Base-by-base conservation (phyloP, 2,113 vertebrate species). In the Ranitomeya variabilis region DNA sequence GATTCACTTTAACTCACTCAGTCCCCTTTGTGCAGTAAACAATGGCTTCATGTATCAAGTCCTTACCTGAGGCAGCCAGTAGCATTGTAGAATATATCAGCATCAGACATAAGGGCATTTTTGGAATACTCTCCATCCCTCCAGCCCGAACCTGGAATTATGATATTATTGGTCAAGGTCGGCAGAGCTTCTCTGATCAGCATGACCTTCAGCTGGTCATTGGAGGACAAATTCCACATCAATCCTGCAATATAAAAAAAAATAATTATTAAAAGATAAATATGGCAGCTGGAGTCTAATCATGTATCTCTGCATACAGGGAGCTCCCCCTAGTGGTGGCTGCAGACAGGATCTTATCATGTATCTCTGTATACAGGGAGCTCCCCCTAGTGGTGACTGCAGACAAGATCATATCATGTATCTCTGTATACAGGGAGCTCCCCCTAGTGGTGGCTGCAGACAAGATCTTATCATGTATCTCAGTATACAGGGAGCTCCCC, bases 191-290 rank as follows among this genome's bases (percentile, higher is more conserved):
- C 93, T 78, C 89, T 92, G 80, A 95, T 90, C 81, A 99, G 91
- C 52, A 92, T 69, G 69, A 96, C 92, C 92, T 99, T 99, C 92
- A 99, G 93, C 71, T 95, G 92, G 91, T 99, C 97, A n/a, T 96
- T 97, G 84, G 98, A 98, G 3, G 98, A 99, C 89, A 99, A 94
- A 92, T 99, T 99, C 98, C 98, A 99, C 90, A 99, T 86, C 90
- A 99, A 93, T 86, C 98, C 98, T 99, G 88, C 7, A 90, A 89
- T 13, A 90, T 1, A 16, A 85, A 59, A 74, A 10, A 4, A 37
- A 14, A 23, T 1, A 8, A 64, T 12, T 13, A 69, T 23, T 69
- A 26, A 23, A 69, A 16, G 15, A 74, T 2, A 71, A 31, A 31
- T 7, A 15, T 6, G 1, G 6, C 23, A 71, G 37, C 69, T 6